A percentile compares a stretch with the other conserved stretches of the same genome.
Conservation (phyloP, 1,140 invertebrate genomes). For the Microplitis mediator region DNA sequence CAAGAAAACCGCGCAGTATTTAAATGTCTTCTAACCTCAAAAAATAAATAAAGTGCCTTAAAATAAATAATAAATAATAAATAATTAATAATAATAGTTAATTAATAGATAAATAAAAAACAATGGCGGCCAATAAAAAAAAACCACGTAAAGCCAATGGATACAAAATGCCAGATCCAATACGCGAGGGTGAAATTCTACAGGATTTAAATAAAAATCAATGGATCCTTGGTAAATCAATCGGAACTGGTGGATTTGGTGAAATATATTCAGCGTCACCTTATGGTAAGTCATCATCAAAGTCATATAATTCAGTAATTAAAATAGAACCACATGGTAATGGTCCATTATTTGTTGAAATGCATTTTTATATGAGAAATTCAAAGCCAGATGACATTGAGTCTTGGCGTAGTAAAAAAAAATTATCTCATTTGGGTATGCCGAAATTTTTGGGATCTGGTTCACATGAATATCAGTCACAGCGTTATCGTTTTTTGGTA, state of each 20-base stretch:
- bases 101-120: background rate
- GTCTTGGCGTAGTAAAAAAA: constrained; percentile 74
- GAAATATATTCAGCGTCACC: constrained; percentile 80
- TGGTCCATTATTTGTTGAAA: constrained; percentile 94
- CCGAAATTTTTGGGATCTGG: constrained; percentile 85
- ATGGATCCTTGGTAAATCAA: constrained; percentile 86
- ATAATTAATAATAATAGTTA: no score
- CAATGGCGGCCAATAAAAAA: constrained; percentile 55
- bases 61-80: background rate
- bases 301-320: constrained; percentile 69
- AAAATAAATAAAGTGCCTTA: no score
- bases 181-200: constrained; percentile 77
- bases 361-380: constrained; percentile 91
- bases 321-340: constrained; percentile 90
- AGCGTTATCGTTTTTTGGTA: constrained; percentile 89
- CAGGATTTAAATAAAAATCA: constrained; percentile 74
- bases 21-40: no score
- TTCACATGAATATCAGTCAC: constrained; percentile 74
- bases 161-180: constrained; percentile 76
- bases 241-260: constrained; percentile 92
- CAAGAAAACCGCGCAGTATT: no score
- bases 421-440: constrained; percentile 81
- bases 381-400: constrained; percentile 81
- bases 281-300: constrained; percentile 58
- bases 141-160: constrained; percentile 66